A percentile compares a stretch with the other conserved stretches of the same genome.
Evolutionary conservation across 2,113 vertebrate species (phyloP).

Genomic region (Toxotes chatareus): DNA sequence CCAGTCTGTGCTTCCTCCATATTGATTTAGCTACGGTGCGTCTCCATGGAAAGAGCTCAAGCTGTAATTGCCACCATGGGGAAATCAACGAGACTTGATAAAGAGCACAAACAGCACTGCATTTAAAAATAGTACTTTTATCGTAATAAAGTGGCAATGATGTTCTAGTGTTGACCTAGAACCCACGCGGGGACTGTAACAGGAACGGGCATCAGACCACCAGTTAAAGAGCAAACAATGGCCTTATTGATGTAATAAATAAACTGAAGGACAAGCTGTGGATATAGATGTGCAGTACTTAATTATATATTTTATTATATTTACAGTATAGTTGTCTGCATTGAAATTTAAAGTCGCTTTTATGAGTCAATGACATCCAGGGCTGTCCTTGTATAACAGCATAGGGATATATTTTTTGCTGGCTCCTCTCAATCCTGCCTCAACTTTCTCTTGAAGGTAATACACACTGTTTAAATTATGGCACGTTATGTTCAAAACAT

Average conservation of each 20-base stretch:
- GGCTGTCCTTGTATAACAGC: background rate
- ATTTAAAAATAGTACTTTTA: slow-evolving; percentile 27
- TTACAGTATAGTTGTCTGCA: background rate
- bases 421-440: background rate
- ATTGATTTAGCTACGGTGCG: slow-evolving; percentile 17
- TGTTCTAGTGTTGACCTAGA: slow-evolving; percentile 6
- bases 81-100: slow-evolving; percentile 16
- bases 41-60: slow-evolving; percentile 9
- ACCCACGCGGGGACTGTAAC: background rate
- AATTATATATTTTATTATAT: background rate
- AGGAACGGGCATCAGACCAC: slow-evolving; percentile 5
- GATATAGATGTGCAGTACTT: background rate
- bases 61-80: slow-evolving; percentile 42
- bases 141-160: slow-evolving; percentile 1
- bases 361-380: background rate
- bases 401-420: background rate
- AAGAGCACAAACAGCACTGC: slow-evolving; percentile 7
- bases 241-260: background rate
- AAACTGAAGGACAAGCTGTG: background rate
- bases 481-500: background rate
- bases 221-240: background rate
- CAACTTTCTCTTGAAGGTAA: slow-evolving; percentile 1
- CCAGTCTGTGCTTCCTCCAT: background rate
- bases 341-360: background rate
- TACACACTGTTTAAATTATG: background rate